Conservation (phyloP, 92 coral and sea anemone species). For the Epizoanthus fatuus region DNA sequence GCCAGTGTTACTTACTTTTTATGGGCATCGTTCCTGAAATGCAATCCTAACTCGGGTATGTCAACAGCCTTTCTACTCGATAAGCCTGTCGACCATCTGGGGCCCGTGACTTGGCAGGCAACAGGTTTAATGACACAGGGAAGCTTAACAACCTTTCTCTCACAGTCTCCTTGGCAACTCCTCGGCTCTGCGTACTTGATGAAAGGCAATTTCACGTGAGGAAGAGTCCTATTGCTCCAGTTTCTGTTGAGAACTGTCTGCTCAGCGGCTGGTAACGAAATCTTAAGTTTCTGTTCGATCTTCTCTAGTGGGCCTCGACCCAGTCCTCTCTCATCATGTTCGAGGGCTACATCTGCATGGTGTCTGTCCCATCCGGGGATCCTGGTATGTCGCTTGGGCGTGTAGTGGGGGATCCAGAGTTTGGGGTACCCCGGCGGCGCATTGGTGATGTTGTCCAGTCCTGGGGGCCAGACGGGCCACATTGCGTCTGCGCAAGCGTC, state of each 20-base stretch:
- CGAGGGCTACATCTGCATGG: not conserved
- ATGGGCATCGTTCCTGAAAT: constrained; percentile 79
- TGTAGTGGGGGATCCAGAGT: constrained; percentile 39
- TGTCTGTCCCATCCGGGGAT: constrained; percentile 8
- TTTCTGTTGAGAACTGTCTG: not conserved
- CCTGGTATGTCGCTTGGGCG: not conserved
- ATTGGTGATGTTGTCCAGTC: constrained; percentile 41
- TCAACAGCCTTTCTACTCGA: constrained; percentile 9
- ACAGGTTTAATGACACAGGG: not conserved
- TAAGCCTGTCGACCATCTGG: not conserved
- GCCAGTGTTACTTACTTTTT: constrained; percentile 46
- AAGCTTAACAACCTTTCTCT: constrained; percentile 1
- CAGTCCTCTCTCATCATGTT: not conserved
- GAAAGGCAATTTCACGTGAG: not conserved
- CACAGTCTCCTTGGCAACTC: not conserved
- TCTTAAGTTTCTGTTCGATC: too few relatives aligned
- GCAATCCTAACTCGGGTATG: constrained; percentile 43
- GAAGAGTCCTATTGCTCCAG: not conserved
- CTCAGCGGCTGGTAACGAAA: constrained; percentile 15
- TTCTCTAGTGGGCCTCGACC: not conserved
- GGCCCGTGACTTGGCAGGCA: not conserved
- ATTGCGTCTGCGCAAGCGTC: constrained; percentile 16
- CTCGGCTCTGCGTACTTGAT: not conserved
- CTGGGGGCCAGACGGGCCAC: constrained; percentile 70
- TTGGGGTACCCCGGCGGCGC: constrained; percentile 48